Evolutionary conservation across 1,140 invertebrate species (phyloP).

Genomic region (Chironomus tepperi): DNA sequence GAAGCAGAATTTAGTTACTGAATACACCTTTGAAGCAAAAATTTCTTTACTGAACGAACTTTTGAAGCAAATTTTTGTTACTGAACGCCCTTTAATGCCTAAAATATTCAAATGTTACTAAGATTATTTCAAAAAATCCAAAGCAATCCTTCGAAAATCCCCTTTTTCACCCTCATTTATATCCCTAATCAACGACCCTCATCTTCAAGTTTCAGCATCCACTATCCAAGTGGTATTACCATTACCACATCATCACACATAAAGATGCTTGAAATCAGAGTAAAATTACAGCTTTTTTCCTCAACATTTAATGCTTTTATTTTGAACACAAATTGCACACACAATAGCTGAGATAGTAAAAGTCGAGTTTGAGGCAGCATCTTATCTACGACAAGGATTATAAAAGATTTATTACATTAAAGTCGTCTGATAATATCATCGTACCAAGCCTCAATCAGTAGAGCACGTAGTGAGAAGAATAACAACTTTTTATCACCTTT

Average conservation of each 20-base stretch:
- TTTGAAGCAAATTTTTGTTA: too few relatives aligned
- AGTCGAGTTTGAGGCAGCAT: background rate
- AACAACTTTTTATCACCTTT: constrained; percentile 9
- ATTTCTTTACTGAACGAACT: too few relatives aligned
- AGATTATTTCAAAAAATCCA: background rate
- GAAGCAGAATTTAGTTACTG: too few relatives aligned
- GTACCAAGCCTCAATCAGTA: constrained; percentile 1
- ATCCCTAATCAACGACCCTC: too few relatives aligned
- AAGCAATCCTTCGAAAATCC: background rate
- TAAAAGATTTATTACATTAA: constrained; percentile 15
- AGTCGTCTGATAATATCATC: background rate
- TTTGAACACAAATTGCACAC: constrained; percentile 7
- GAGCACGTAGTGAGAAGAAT: background rate
- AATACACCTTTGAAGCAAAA: too few relatives aligned
- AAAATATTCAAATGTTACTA: background rate
- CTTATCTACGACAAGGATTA: constrained; percentile 1
- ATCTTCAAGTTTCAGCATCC: background rate
- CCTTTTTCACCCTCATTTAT: background rate
- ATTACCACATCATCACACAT: background rate
- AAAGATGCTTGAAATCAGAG: background rate
- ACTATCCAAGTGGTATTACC: background rate
- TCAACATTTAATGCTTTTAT: background rate
- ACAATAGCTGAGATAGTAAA: background rate
- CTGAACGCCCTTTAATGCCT: too few relatives aligned
- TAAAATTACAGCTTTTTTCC: background rate